Conservation (phyloP, 2,888 invertebrate genomes). For the Mellilla xanthometata region DNA sequence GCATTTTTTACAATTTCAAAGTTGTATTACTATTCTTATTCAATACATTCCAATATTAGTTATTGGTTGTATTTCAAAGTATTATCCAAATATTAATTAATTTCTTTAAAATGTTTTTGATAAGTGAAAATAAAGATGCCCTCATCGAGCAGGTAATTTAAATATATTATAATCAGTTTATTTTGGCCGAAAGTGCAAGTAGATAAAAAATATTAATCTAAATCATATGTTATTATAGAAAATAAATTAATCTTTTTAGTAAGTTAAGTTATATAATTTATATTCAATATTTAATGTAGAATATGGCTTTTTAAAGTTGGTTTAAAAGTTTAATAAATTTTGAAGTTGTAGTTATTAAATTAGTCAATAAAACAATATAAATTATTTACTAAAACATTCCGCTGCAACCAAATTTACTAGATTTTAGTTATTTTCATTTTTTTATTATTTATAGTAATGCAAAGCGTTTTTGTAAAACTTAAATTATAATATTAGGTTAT, state of each 20-base stretch:
- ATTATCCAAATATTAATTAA: too few relatives aligned
- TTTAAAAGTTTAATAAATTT: too few relatives aligned
- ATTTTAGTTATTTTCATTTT: not conserved
- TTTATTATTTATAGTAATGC: conserved; percentile 12
- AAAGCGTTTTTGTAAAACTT: conserved; percentile 1
- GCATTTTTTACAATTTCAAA: too few relatives aligned
- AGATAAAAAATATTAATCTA: conserved; percentile 4
- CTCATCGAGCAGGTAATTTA: conserved; percentile 17
- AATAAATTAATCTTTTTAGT: not conserved
- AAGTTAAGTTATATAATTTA: too few relatives aligned
- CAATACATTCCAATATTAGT: too few relatives aligned
- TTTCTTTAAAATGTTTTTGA: too few relatives aligned
- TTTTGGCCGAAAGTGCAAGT: conserved; percentile 48
- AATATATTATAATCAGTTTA: conserved; percentile 1
- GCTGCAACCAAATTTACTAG: conserved; percentile 39
- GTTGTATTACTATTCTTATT: too few relatives aligned
- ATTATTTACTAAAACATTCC: conserved; percentile 56
- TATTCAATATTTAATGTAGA: too few relatives aligned
- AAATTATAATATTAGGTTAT: too few relatives aligned
- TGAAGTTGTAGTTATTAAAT: too few relatives aligned
- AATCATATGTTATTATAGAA: not conserved
- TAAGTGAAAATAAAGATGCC: conserved; percentile 1
- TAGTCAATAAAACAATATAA: not conserved
- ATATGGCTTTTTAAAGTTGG: too few relatives aligned
- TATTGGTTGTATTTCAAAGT: too few relatives aligned